Evolutionary conservation across 2,113 vertebrate genomes (phyloP).

Genomic region (Stigmatopora nigra): DNA sequence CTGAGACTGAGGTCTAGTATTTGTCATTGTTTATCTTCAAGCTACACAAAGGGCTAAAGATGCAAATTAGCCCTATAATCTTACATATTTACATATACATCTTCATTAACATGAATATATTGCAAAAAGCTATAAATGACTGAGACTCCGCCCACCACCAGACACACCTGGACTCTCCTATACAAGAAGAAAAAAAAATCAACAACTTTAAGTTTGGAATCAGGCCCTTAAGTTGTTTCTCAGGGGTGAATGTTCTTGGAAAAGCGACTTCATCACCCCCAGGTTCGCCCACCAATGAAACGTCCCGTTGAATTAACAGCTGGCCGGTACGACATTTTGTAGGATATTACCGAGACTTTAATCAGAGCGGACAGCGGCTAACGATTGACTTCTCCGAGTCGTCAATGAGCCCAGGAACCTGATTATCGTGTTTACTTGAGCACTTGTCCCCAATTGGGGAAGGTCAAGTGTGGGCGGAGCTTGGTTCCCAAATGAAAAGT

Average conservation of each 20-base stretch:
- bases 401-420: constrained; percentile 54
- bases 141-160: no score
- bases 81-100: neutral
- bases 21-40: no score
- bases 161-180: no score
- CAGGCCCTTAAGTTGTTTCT: constrained; percentile 20
- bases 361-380: constrained; percentile 57
- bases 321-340: constrained; percentile 47
- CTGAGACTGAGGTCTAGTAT: no score
- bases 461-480: constrained; percentile 36
- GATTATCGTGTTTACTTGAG: constrained; percentile 56
- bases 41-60: no score
- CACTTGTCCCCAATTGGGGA: constrained; percentile 41
- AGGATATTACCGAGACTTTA: constrained; percentile 64
- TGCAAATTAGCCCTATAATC: no score
- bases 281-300: constrained; percentile 52
- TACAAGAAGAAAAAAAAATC: no score
- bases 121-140: no score
- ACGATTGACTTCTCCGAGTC: constrained; percentile 55
- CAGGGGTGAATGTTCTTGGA: constrained; percentile 52
- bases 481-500: constrained; percentile 47
- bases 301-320: constrained; percentile 57
- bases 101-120: no score
- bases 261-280: constrained; percentile 37
- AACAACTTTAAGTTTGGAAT: neutral